These are phyloP conservation scores for Emydoidea blandingii DNA, from an alignment of 2,797 vertebrate species.

Conservation along the genomic window DNA sequence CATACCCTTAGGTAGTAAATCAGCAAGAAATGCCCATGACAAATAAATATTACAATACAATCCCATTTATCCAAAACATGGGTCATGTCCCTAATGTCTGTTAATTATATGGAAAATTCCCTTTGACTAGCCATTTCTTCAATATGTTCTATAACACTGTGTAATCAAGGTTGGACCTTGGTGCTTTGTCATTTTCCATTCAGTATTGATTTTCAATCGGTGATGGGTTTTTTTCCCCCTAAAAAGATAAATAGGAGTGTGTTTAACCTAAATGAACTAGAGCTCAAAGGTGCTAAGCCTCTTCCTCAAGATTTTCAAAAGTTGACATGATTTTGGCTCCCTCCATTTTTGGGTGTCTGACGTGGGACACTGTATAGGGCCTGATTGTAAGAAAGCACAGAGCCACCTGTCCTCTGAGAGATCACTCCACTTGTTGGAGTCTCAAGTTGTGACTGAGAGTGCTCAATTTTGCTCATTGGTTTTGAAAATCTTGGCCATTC, in stretches of 20 bases:
- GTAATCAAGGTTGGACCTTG: rapidly evolving
- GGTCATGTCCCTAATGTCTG: not conserved
- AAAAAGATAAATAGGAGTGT: not conserved
- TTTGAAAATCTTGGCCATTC: not conserved
- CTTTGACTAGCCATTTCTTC: not conserved
- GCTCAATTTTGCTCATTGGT: not conserved
- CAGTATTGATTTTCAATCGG: not conserved
- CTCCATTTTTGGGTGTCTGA: not conserved
- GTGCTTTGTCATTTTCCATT: not conserved
- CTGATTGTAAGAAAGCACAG: not conserved
- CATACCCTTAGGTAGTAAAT: no score
- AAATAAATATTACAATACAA: not conserved
- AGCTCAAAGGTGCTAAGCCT: rapidly evolving
- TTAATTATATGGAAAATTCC: not conserved
- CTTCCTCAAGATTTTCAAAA: not conserved
- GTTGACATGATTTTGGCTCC: not conserved
- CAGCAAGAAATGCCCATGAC: not conserved
- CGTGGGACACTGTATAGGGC: not conserved
- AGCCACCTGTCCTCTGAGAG: not conserved
- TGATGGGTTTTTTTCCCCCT: not conserved
- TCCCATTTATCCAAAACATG: not conserved
- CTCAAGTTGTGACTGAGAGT: not conserved
- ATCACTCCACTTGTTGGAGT: not conserved
- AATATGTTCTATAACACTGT: not conserved
- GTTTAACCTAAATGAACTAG: no score